phyloP scores from a whole-genome alignment of 2,797 vertebrate genomes.

The Rhodeus uyekii region DNA sequence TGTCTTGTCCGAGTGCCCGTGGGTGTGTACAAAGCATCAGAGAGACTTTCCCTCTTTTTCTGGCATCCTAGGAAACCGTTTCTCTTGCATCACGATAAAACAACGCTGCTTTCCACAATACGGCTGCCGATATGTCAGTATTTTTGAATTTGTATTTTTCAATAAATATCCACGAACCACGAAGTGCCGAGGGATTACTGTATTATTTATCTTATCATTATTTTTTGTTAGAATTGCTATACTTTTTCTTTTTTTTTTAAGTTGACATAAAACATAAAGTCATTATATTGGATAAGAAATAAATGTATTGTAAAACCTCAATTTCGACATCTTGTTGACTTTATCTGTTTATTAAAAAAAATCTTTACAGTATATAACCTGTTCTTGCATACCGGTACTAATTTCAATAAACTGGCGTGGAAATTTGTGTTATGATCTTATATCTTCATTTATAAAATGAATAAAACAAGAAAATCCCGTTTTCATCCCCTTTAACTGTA shows the following conservation, averaged over 20 bases:
- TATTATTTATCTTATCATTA: too few relatives aligned
- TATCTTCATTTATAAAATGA: not conserved
- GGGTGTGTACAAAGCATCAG: too few relatives aligned
- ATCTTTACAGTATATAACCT: not conserved
- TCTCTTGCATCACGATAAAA: too few relatives aligned
- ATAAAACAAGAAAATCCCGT: not conserved
- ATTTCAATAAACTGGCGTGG: not conserved
- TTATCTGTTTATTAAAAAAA: not conserved
- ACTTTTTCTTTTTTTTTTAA: not conserved
- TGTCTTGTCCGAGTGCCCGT: too few relatives aligned
- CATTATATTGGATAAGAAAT: not conserved
- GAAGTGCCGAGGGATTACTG: too few relatives aligned
- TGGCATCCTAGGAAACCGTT: too few relatives aligned
- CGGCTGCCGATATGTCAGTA: too few relatives aligned
- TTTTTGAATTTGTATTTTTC: too few relatives aligned
- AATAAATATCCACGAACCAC: too few relatives aligned
- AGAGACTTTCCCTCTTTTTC: too few relatives aligned
- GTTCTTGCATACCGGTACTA: constrained; percentile 2
- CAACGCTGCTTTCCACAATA: too few relatives aligned
- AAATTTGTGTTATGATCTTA: not conserved
- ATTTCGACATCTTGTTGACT: not conserved
- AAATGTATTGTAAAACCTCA: not conserved
- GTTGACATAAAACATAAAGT: not conserved
- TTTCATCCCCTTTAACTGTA: not conserved
- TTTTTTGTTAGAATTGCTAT: not conserved